Evolutionary conservation across 1,140 invertebrate species (phyloP).

Genomic region (Probaryconus sp.): DNA sequence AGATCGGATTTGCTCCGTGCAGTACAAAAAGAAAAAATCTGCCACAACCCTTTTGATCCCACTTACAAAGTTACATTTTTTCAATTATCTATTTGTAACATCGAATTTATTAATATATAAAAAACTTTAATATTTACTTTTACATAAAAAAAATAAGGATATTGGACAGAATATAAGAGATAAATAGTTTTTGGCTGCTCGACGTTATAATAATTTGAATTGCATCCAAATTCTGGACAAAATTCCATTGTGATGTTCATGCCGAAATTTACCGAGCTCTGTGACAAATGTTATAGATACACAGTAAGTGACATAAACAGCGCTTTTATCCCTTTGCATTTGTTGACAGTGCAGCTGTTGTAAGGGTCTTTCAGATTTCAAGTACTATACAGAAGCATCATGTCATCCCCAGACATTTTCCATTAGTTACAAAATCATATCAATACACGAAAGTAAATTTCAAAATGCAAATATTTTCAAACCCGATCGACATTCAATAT

Average conservation of each 20-base stretch:
- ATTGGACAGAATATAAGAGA: no score
- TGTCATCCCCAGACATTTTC: conserved; percentile 69
- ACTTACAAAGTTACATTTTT: no score
- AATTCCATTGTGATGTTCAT: conserved; percentile 48
- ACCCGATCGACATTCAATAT: background rate
- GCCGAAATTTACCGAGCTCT: conserved; percentile 46
- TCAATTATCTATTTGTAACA: no score
- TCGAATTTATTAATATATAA: no score
- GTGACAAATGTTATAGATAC: conserved; percentile 74
- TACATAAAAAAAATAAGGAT: no score
- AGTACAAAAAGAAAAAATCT: conserved; percentile 56
- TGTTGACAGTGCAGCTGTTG: conserved; percentile 66
- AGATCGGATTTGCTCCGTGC: conserved; percentile 64
- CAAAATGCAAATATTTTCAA: conserved; percentile 14
- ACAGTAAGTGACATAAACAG: conserved; percentile 73
- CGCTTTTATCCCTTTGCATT: conserved; percentile 51
- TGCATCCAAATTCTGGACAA: background rate
- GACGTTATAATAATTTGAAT: no score
- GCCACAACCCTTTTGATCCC: conserved; percentile 68
- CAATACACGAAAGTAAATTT: conserved; percentile 29
- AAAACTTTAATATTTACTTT: background rate
- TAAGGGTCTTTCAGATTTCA: conserved; percentile 66
- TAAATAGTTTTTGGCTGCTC: no score
- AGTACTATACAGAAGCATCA: conserved; percentile 65
- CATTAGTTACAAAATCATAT: conserved; percentile 71